A percentile compares a stretch with the other conserved stretches of the same genome.
These are phyloP conservation scores for Synanceia verrucosa DNA, from an alignment of 2,797 vertebrate species.

Conservation along the genomic window DNA sequence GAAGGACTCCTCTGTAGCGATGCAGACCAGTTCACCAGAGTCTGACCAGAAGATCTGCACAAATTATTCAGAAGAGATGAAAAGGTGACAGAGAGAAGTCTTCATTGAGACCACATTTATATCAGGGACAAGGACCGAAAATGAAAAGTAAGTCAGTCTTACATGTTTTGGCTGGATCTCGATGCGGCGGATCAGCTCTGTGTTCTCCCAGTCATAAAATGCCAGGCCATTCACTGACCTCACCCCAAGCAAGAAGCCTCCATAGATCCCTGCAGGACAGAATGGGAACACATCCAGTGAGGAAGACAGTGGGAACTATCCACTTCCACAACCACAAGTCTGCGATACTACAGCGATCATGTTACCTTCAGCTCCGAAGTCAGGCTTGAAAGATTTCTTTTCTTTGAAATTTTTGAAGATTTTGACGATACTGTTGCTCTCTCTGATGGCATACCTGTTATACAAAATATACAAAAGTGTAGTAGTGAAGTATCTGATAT, in stretches of 20 bases:
- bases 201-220: slow-evolving; percentile 99
- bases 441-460: slow-evolving; percentile 92
- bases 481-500: background rate
- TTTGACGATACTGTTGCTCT: slow-evolving; percentile 96
- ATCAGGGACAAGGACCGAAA: background rate
- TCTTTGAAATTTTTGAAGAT: slow-evolving; percentile 99
- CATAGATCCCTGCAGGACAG: slow-evolving; percentile 88
- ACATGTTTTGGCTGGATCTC: slow-evolving; percentile 99
- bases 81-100: background rate
- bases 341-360: background rate
- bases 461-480: background rate
- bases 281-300: slow-evolving; percentile 8
- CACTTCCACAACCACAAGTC: slow-evolving; percentile 6
- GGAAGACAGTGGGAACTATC: background rate
- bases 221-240: slow-evolving; percentile 95
- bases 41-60: slow-evolving; percentile 98
- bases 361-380: slow-evolving; percentile 97
- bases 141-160: slow-evolving; percentile 50
- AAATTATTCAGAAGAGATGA: background rate
- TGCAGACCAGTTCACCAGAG: slow-evolving; percentile 97
- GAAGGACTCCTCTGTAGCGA: slow-evolving; percentile 98
- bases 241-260: slow-evolving; percentile 94
- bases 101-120: background rate
- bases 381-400: slow-evolving; percentile 98
- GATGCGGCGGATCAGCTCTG: slow-evolving; percentile 95